Conservation (phyloP, 2,888 invertebrate species). For the Nyleta sp. region DNA sequence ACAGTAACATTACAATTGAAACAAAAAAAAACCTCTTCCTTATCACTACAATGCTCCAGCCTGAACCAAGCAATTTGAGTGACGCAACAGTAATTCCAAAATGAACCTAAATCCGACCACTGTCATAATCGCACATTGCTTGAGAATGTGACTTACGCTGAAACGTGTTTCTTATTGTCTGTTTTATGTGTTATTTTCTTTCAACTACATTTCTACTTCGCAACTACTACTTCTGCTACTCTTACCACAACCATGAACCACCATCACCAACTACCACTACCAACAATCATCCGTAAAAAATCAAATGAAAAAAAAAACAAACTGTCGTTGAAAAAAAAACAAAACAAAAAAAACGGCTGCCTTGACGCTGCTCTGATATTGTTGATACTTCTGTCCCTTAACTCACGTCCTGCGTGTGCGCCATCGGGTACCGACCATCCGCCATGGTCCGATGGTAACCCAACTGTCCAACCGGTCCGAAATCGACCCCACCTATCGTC, state of each 20-base stretch:
- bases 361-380: constrained; percentile 81
- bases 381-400: constrained; percentile 82
- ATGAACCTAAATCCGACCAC: background rate
- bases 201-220: constrained; percentile 76
- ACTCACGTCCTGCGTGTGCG: constrained; percentile 75
- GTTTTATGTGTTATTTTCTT: constrained; percentile 82
- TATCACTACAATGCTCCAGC: too few relatives aligned
- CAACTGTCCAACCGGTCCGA: constrained; percentile 76
- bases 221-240: constrained; percentile 72
- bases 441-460: constrained; percentile 76
- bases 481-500: constrained; percentile 78
- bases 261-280: constrained; percentile 70
- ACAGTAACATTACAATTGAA: too few relatives aligned
- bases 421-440: constrained; percentile 65
- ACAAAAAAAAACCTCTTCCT: too few relatives aligned
- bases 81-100: constrained; percentile 16
- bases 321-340: constrained; percentile 54
- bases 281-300: constrained; percentile 67
- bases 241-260: constrained; percentile 70
- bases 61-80: too few relatives aligned
- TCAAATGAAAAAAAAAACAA: constrained; percentile 62
- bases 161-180: constrained; percentile 80
- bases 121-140: constrained; percentile 74
- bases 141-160: constrained; percentile 82
- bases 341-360: constrained; percentile 66